phyloP scores from a whole-genome alignment of 2,113 vertebrate species.

The Podarcis raffonei region DNA sequence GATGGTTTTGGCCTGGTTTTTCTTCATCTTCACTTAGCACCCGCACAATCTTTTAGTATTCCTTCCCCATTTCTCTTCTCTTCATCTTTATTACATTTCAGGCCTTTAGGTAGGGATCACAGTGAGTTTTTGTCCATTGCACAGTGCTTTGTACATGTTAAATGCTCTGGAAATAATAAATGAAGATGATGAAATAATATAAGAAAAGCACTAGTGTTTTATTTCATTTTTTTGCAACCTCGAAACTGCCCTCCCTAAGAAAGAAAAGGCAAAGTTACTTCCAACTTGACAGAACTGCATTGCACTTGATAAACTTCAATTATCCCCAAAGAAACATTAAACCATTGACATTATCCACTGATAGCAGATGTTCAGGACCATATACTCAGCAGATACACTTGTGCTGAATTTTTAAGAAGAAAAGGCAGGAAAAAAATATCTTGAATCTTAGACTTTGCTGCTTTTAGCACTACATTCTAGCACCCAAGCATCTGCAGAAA shows the following conservation, averaged over 20 bases:
- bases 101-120: not conserved
- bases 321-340: conserved; percentile 28
- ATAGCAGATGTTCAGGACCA: conserved; percentile 22
- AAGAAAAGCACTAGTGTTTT: not conserved
- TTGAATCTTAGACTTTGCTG: not conserved
- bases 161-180: not conserved
- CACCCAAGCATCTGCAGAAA: not conserved
- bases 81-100: not conserved
- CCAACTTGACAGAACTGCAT: not conserved
- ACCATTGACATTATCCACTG: conserved; percentile 15
- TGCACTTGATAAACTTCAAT: conserved; percentile 10
- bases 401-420: conserved; percentile 4
- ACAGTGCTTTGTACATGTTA: not conserved
- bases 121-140: not conserved
- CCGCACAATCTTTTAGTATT: not conserved
- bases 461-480: conserved; percentile 1
- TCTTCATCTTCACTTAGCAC: not conserved
- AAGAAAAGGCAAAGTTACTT: not conserved
- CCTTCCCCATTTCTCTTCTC: not conserved
- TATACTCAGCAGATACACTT: conserved; percentile 17
- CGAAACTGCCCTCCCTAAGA: not conserved
- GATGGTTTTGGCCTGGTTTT: not conserved
- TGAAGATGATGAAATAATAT: not conserved
- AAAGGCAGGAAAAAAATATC: not conserved
- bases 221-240: not conserved